These are phyloP conservation scores for Martes flavigula DNA, from an alignment of 2,797 vertebrate genomes.

Conservation along the genomic window DNA sequence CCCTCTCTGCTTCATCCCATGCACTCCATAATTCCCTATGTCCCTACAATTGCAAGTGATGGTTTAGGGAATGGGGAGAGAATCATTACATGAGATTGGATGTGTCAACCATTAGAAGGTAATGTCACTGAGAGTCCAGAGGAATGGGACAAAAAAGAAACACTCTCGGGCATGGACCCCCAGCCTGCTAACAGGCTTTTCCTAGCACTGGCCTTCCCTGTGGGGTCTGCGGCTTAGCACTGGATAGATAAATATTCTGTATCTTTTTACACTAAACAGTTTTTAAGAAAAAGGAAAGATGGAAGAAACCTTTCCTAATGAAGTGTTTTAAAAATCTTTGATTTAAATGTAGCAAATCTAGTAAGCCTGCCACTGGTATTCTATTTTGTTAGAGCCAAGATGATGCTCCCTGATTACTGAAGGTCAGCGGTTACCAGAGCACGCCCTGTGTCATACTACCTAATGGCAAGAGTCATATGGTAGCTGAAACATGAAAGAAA, in stretches of 20 bases:
- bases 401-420: neutral
- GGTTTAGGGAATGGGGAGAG: neutral
- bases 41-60: neutral
- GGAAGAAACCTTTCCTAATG: neutral
- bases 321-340: neutral
- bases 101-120: neutral
- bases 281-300: constrained; percentile 27
- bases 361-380: neutral
- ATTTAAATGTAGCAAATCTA: constrained; percentile 23
- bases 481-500: constrained; percentile 46
- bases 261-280: neutral
- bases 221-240: neutral
- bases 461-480: neutral
- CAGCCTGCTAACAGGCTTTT: neutral
- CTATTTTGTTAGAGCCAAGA: constrained; percentile 6
- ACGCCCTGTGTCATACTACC: neutral
- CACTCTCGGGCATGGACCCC: accelerated
- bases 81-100: neutral
- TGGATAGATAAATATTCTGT: neutral
- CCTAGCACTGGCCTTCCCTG: neutral
- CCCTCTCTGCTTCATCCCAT: neutral
- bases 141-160: neutral
- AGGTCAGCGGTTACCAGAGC: neutral
- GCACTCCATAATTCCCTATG: neutral
- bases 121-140: neutral